Conservation (phyloP, 2,888 invertebrate genomes). For the Folsomia candida region DNA sequence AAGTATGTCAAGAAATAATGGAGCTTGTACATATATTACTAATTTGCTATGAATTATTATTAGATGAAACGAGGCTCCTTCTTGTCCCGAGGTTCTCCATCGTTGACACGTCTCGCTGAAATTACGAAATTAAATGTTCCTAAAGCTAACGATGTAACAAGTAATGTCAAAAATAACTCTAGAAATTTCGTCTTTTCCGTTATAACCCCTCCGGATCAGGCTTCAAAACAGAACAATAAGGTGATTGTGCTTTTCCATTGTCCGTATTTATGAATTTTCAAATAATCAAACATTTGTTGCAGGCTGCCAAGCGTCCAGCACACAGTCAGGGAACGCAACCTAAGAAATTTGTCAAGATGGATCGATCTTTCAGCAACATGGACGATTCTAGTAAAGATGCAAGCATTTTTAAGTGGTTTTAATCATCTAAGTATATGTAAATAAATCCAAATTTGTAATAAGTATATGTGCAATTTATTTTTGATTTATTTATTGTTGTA, state of each 20-base stretch:
- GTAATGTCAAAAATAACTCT: slow-evolving; percentile 56
- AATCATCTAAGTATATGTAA: too few relatives aligned
- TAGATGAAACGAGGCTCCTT: slow-evolving; percentile 68
- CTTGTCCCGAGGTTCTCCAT: slow-evolving; percentile 68
- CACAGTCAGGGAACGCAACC: slow-evolving; percentile 16
- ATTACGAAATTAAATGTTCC: slow-evolving; percentile 62
- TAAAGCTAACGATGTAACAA: slow-evolving; percentile 55
- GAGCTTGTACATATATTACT: not conserved
- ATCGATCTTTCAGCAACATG: slow-evolving; percentile 35
- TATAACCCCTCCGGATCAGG: slow-evolving; percentile 56
- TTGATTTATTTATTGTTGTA: too few relatives aligned
- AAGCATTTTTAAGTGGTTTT: slow-evolving; percentile 43
- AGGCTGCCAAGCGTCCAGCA: slow-evolving; percentile 12
- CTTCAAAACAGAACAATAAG: slow-evolving; percentile 37
- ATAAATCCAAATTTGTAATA: too few relatives aligned
- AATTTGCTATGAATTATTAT: slow-evolving; percentile 37
- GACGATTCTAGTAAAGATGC: slow-evolving; percentile 37
- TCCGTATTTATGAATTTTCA: not conserved
- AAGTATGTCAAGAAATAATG: not conserved
- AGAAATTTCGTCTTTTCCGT: slow-evolving; percentile 76
- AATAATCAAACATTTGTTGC: not conserved
- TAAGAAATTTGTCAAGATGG: slow-evolving; percentile 42
- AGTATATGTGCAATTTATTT: too few relatives aligned
- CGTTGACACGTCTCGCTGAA: slow-evolving; percentile 71
- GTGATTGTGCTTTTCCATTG: not conserved